Evolutionary conservation across 2,797 vertebrate genomes (phyloP), one percentile per base, ranked within the genome.

Genomic region (Tarsius wallacei): DNA sequence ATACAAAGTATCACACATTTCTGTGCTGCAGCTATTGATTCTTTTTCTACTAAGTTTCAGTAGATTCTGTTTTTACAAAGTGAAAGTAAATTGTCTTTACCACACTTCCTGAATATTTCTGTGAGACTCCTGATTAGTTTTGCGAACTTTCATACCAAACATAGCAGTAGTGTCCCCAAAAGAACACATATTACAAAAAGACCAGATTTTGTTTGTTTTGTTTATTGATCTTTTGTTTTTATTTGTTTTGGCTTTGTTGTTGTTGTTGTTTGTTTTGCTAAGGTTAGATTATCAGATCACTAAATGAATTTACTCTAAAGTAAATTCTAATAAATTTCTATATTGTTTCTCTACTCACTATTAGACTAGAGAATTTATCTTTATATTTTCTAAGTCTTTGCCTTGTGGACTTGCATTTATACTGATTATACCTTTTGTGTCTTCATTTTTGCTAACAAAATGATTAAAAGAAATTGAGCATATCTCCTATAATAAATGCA

Each of bases 401-500:
- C 15, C 26, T 53, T 16, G 36, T 49, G 15, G 14, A 7, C 22
- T 63, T 82, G 14, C 53, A 84, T 33, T 78, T 91, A 33, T 4
- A 78, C 36, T 87, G 77, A 80, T 78, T 59, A 51, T 4, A 90
- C 24, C 21, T 66, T 94, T 87, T 87, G 33, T 87, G 10, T 77
- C 92, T 77, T 21, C 96, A 64, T 68, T 74, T 88, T 86, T 89
- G 26, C 14, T 70, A 90, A 93, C 83, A 33, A 93, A 86, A 92
- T 93, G 8, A 94, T 89, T 74, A 74, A 93, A 78, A 91, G 47
- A 92, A 66, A 74, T 16, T 31, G n/a, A 77, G n/a, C 42, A 0
- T 9, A 81, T 93, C 28, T 82, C 26, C 9, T 74, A 77, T 13
- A 68, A 95, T 80, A 86, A 93, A 94, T 93, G 61, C 7, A 78